Base-by-base conservation (phyloP, 1,140 invertebrate species). In the Rhyacophila brunnea region DNA sequence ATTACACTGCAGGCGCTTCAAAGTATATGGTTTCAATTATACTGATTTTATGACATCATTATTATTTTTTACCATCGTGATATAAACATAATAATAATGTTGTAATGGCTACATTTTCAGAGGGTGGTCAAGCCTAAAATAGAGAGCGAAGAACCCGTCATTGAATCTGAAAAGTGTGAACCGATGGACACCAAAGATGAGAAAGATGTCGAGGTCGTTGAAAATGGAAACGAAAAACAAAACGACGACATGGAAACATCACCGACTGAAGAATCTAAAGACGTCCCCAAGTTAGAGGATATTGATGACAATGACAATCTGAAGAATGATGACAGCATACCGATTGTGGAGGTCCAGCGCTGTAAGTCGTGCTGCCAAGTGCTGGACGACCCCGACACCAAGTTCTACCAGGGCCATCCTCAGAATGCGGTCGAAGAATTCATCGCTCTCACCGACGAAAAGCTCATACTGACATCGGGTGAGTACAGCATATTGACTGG, bases 341-440 rank as follows among this genome's bases (percentile, higher is more conserved):
- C 55, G 5, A 47, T 43, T 15, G 20, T 23, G 2, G 28, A 52
- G 47, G 17, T 60, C 11, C 62, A 65, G 46, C 70, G 74, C 43
- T 85, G 83, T 69, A 68, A 71, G 11, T 76, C 81, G 15, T 89
- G 87, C 67, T 73, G 72, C 56, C 88, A 90, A 69, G 78, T 83
- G 65, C 67, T 88, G 3, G 79, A 86, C 66, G 81, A 85, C 65
- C 77, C 80, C 32, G 84, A 88, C 55, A 74, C 90, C n/a, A 77
- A 79, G 38, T 71, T 85, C 10, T 91, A 87, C 74, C 82, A 83
- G 66, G 89, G 89, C 5, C 89, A 91, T 75, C 86, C 88, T 32
- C 84, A 87, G 65, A 78, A 88, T 74, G 84, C 89, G 36, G 74
- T 85, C 19, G 88, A 90, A 67, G 90, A 93, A 74, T 88, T 84